A percentile compares a stretch with the other conserved stretches of the same genome.
Evolutionary conservation across 2,888 invertebrate species (phyloP).

Genomic region (Acleris emargana): DNA sequence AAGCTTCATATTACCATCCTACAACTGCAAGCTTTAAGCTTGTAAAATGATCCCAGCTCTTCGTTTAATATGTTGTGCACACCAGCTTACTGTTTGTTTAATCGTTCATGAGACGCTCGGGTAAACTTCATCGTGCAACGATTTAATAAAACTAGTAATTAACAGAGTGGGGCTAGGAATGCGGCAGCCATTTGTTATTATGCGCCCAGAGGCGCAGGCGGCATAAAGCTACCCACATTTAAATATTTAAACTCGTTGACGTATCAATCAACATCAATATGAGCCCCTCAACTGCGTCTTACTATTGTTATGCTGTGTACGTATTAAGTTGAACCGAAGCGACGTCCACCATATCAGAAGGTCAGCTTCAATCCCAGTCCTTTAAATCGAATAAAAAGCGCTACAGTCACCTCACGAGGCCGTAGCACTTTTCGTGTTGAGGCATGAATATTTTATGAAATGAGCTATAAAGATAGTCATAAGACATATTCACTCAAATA

Average conservation of each 20-base stretch:
- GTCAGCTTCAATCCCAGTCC: conserved; percentile 26
- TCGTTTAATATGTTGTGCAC: conserved; percentile 23
- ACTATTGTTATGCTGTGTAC: conserved; percentile 48
- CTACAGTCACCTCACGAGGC: conserved; percentile 43
- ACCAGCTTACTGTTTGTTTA: conserved; percentile 30
- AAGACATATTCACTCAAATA: conserved; percentile 39
- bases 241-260: conserved; percentile 67
- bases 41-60: conserved; percentile 14
- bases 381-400: conserved; percentile 44
- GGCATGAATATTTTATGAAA: conserved; percentile 48
- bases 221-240: conserved; percentile 70
- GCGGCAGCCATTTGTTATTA: conserved; percentile 74
- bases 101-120: conserved; percentile 34
- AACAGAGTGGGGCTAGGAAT: conserved; percentile 66
- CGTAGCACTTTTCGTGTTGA: conserved; percentile 44
- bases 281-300: conserved; percentile 45
- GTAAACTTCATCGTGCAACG: conserved; percentile 37
- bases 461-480: conserved; percentile 51
- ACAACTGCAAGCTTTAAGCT: conserved; percentile 6
- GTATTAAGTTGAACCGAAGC: conserved; percentile 47
- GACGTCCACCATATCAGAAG: neutral
- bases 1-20: neutral
- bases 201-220: conserved; percentile 59
- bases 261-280: conserved; percentile 65
- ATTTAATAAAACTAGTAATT: conserved; percentile 57